Conservation (phyloP, 2,113 vertebrate genomes). For the Muntiacus reevesi region DNA sequence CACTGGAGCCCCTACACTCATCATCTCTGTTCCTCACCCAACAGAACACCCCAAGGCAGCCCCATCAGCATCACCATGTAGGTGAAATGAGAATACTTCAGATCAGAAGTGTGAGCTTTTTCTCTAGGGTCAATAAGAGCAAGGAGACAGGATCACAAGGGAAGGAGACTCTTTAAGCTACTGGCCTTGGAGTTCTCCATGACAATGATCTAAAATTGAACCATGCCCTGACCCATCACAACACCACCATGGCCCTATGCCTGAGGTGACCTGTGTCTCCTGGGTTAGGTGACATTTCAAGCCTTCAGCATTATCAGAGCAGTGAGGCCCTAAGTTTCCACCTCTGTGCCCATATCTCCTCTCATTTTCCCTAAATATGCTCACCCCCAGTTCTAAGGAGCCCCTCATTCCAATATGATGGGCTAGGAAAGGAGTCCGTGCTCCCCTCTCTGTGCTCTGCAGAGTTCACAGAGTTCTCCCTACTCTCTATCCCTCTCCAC, state of each 20-base stretch:
- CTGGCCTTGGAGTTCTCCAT: neutral
- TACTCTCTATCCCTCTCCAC: neutral
- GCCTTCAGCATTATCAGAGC: neutral
- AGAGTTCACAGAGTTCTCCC: neutral
- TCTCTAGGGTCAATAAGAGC: neutral
- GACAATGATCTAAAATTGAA: neutral
- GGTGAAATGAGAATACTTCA: neutral
- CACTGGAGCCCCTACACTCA: neutral
- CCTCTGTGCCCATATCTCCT: neutral
- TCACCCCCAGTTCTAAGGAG: neutral
- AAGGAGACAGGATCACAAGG: neutral
- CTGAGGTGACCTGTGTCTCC: neutral
- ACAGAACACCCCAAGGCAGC: neutral
- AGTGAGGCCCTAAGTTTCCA: neutral
- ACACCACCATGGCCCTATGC: accelerated
- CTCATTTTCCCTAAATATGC: neutral
- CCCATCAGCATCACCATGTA: neutral
- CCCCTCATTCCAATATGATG: neutral
- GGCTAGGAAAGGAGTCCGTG: neutral
- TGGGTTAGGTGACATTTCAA: neutral
- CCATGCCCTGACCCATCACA: neutral
- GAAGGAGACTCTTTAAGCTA: neutral
- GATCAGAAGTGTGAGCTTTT: neutral
- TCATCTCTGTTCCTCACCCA: neutral
- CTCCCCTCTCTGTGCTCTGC: neutral